These are phyloP conservation scores for Melangyna quadrimaculata DNA, from an alignment of 2,888 invertebrate genomes.

Conservation along the genomic window DNA sequence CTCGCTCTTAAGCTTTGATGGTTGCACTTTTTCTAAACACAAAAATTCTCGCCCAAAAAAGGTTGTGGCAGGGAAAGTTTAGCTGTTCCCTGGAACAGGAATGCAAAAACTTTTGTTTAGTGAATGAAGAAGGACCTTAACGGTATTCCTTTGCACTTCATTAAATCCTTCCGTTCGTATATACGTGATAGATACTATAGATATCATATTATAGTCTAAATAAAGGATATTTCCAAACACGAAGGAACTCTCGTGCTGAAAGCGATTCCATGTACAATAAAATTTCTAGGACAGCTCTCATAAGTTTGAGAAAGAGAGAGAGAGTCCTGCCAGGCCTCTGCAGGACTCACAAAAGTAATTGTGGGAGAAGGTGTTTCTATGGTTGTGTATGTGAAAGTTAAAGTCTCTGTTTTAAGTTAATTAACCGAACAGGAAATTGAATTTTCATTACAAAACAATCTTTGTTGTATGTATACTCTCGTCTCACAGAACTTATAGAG, in stretches of 20 bases:
- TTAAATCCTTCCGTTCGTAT: neutral
- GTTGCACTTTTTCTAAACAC: neutral
- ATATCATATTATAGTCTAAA: neutral
- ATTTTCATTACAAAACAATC: slow-evolving; percentile 20
- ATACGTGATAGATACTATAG: neutral
- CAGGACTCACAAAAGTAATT: neutral
- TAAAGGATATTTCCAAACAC: neutral
- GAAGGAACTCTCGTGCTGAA: slow-evolving; percentile 4
- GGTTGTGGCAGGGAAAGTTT: neutral
- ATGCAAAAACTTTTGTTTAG: slow-evolving; percentile 19
- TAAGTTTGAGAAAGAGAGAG: neutral
- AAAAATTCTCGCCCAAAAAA: neutral
- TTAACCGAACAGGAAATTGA: slow-evolving; percentile 32
- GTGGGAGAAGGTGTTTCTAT: neutral
- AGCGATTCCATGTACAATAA: slow-evolving; percentile 16
- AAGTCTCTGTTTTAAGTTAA: slow-evolving; percentile 7
- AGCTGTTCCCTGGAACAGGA: neutral
- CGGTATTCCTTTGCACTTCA: slow-evolving; percentile 24
- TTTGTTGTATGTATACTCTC: neutral
- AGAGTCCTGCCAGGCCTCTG: neutral
- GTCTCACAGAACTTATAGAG: neutral
- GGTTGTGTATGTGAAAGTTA: neutral
- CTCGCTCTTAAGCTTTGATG: neutral
- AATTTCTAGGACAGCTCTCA: neutral
- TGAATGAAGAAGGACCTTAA: neutral